Percentiles rank a stretch among this genome's conserved stretches.
These are phyloP conservation scores for Drosophila birchii DNA, from an alignment of 2,888 invertebrate species.

Conservation along the genomic window DNA sequence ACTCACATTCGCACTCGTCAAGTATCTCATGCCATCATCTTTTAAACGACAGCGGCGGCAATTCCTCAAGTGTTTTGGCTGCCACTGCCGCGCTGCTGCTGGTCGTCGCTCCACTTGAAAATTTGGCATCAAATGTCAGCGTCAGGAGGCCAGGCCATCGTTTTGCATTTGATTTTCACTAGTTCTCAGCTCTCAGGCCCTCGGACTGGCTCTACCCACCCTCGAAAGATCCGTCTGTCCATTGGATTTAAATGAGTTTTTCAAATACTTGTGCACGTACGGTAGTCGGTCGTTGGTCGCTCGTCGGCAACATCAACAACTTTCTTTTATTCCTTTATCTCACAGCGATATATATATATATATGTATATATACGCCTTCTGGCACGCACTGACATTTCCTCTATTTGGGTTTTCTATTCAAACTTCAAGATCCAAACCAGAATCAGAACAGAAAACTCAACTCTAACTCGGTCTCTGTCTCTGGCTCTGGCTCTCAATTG, in stretches of 20 bases:
- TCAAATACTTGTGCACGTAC: conserved; percentile 81
- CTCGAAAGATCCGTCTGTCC: conserved; percentile 44
- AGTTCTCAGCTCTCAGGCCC: conserved; percentile 35
- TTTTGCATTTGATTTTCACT: conserved; percentile 78
- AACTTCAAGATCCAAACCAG: conserved; percentile 38
- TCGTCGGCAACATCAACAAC: conserved; percentile 57
- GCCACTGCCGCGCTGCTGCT: conserved; percentile 53
- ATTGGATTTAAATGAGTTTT: conserved; percentile 80
- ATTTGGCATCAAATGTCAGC: conserved; percentile 82
- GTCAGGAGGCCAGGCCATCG: conserved; percentile 57
- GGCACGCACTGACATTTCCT: conserved; percentile 62
- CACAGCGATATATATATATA: conserved; percentile 13
- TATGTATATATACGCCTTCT: conserved; percentile 27
- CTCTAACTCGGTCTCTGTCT: conserved; percentile 33
- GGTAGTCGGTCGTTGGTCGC: conserved; percentile 10
- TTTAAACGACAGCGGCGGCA: conserved; percentile 77
- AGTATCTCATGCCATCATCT: conserved; percentile 79
- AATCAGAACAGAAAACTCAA: conserved; percentile 23
- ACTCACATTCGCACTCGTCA: conserved; percentile 46
- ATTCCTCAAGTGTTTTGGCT: conserved; percentile 78
- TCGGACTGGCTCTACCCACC: conserved; percentile 5
- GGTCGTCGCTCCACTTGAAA: conserved; percentile 71
- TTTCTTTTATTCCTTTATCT: conserved; percentile 59
- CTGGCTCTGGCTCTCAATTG: conserved; percentile 63
- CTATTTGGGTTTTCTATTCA: conserved; percentile 49